Base-by-base conservation (phyloP, 1,140 invertebrate genomes). In the Apis florea region DNA sequence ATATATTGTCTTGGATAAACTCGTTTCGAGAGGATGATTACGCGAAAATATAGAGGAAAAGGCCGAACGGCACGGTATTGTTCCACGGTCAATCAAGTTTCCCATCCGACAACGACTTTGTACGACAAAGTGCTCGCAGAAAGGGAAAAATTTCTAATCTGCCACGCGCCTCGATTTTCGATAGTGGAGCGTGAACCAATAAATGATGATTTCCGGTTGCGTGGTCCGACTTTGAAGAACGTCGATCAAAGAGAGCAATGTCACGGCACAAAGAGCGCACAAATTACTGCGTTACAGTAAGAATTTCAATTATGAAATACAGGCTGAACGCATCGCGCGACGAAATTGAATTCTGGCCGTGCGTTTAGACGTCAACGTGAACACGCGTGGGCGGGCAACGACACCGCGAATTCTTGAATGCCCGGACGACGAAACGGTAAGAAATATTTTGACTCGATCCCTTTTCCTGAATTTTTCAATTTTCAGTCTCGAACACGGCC, bases 231-330 rank as follows among this genome's bases (percentile, higher is more conserved):
- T 86, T 86, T 86, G 85, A 86, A 71, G 72, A 81, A 64, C 54
- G 63, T 49, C 81, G 82, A 86, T 87, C 82, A 87, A 87, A 86
- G 79, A 85, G 74, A 75, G 17, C 66, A 59, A 56, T 56, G 47
- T 13, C 24, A 56, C 47, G 61, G 64, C n/a, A 81, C 78, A 87
- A 77, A 82, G 85, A 87, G 79, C 40, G 56, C 74, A 75, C 70
- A 78, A 88, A 82, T 87, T 87, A 82, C 69, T 74, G 72, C 56
- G 73, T 63, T 73, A 56, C 56, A 85, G 78, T 85, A 85, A 85
- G 79, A 85, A 85, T 85, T 85, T 85, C 83, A 85, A 87, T 87
- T 87, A 87, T 63, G n/a, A n/a, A n/a, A n/a, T n/a, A n/a, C n/a
- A 87, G 76, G 53, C 13, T 61, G 69, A 61, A 77, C 71, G 59